Conservation (phyloP, 2,797 vertebrate genomes). For the Eidolon dupreanum region DNA sequence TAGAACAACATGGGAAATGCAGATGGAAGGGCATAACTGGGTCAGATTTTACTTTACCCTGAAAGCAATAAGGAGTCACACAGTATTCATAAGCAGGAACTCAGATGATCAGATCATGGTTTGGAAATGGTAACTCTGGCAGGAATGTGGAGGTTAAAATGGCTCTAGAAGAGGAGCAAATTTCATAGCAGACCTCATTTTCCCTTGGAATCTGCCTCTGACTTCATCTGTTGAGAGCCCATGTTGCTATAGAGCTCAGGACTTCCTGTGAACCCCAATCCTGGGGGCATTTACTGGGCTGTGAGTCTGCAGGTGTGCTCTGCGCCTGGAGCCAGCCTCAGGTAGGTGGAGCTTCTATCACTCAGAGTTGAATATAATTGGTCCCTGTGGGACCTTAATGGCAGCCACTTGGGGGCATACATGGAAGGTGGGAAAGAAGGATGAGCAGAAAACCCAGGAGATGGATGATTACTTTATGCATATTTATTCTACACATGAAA, state of each 20-base stretch:
- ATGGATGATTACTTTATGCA: not conserved
- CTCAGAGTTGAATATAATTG: conserved; percentile 52
- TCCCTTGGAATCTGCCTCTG: not conserved
- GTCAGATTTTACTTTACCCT: not conserved
- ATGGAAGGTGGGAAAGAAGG: not conserved
- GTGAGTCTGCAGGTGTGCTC: not conserved
- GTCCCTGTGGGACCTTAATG: conserved; percentile 23
- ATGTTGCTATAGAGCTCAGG: not conserved
- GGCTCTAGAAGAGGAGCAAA: not conserved
- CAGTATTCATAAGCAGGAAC: not conserved
- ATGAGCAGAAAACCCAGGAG: not conserved
- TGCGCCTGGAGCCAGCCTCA: conserved; percentile 46
- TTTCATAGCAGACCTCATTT: not conserved
- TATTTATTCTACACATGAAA: conserved; percentile 62
- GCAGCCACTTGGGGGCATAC: conserved; percentile 7
- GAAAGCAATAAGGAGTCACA: not conserved
- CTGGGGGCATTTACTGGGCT: not conserved
- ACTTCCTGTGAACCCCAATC: not conserved
- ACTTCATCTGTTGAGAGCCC: not conserved
- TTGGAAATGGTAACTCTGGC: not conserved
- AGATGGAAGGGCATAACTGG: not conserved
- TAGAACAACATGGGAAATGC: not conserved
- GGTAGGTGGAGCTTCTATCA: conserved; percentile 43
- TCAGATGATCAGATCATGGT: not conserved
- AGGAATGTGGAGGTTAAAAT: not conserved